Percentiles rank a stretch among this genome's conserved stretches.
These are phyloP conservation scores for Tokudaia muenninki DNA, from an alignment of 2,797 vertebrate genomes.

Conservation along the genomic window DNA sequence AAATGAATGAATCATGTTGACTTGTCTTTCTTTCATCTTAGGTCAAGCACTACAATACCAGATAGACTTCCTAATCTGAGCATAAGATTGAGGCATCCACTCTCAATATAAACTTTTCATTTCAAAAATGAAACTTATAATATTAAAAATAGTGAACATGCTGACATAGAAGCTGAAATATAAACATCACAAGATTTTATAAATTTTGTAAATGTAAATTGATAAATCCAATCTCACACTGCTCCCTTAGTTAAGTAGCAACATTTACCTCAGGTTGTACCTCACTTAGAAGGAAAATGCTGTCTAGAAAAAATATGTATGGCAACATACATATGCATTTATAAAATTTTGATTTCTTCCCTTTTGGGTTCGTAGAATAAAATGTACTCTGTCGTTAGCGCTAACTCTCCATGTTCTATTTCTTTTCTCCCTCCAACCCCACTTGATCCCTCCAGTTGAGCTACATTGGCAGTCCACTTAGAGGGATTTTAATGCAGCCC, in stretches of 20 bases:
- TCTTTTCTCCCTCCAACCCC: rapidly evolving
- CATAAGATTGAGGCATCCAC: background rate
- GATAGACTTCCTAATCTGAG: conserved; percentile 3
- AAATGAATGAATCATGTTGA: background rate
- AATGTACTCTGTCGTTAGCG: conserved; percentile 15
- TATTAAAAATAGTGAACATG: conserved; percentile 38
- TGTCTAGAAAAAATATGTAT: conserved; percentile 1
- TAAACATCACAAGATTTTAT: conserved; percentile 30
- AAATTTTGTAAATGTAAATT: conserved; percentile 46
- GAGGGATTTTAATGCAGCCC: background rate
- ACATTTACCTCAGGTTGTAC: background rate
- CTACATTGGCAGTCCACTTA: background rate
- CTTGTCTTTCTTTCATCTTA: background rate
- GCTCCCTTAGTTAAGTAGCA: conserved; percentile 16
- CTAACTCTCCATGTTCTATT: background rate
- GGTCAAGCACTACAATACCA: background rate
- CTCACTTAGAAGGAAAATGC: background rate
- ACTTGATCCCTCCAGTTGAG: background rate
- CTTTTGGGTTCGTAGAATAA: conserved; percentile 30
- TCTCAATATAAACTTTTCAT: background rate
- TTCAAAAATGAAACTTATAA: background rate
- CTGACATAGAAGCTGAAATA: background rate
- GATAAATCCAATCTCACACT: conserved; percentile 38
- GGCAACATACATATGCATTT: conserved; percentile 44
- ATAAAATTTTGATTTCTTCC: conserved; percentile 58